A percentile compares a stretch with the other conserved stretches of the same genome.
Conservation (phyloP, 2,888 invertebrate species). For the Serripes groenlandicus region DNA sequence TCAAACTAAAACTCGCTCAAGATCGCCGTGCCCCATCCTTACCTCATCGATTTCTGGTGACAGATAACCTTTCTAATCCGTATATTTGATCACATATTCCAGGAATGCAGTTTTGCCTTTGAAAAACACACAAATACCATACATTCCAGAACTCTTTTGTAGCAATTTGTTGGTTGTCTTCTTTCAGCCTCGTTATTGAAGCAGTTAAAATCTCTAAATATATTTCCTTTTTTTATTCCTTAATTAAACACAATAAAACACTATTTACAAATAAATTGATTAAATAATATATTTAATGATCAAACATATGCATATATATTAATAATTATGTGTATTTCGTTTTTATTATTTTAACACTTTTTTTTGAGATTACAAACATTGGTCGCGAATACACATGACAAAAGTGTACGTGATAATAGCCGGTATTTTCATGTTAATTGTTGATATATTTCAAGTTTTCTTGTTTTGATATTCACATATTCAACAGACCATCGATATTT, state of each 20-base stretch:
- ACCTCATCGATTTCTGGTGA: background rate
- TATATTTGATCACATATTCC: background rate
- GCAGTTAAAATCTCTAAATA: slow-evolving; percentile 30
- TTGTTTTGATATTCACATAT: too few relatives aligned
- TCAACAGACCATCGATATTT: too few relatives aligned
- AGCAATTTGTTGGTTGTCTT: slow-evolving; percentile 55
- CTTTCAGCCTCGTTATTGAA: slow-evolving; percentile 60
- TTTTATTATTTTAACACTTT: background rate
- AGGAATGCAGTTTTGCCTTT: background rate
- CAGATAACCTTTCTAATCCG: background rate
- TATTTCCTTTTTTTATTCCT: too few relatives aligned
- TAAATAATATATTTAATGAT: background rate
- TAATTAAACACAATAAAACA: background rate
- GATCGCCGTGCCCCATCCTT: background rate
- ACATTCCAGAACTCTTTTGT: slow-evolving; percentile 82
- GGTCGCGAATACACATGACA: slow-evolving; percentile 46
- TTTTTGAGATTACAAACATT: background rate
- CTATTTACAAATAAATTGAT: background rate
- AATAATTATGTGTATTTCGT: background rate
- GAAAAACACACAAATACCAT: slow-evolving; percentile 73
- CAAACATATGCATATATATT: background rate
- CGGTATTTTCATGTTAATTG: too few relatives aligned
- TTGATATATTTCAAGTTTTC: too few relatives aligned
- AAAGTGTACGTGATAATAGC: background rate
- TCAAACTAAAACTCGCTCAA: background rate